phyloP scores from a whole-genome alignment of 2,888 invertebrate species.

The Papilio protenor region DNA sequence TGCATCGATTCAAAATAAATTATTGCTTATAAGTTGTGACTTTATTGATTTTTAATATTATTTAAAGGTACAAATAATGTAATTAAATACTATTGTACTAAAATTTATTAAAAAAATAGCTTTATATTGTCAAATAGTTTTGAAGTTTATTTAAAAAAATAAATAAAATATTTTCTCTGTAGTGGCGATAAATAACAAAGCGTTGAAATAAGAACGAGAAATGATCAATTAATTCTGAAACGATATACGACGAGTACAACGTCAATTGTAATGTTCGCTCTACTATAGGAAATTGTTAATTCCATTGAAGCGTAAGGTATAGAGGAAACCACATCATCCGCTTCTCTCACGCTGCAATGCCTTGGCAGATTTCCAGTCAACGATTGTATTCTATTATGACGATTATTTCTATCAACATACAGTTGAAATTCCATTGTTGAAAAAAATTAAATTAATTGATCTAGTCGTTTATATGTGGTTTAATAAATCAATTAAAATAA shows the following conservation, averaged over 20 bases:
- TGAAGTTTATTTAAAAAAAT: background rate
- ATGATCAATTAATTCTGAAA: constrained; percentile 13
- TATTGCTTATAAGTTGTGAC: background rate
- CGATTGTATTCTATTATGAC: constrained; percentile 75
- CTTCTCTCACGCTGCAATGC: constrained; percentile 54
- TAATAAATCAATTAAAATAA: background rate
- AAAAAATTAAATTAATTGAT: too few relatives aligned
- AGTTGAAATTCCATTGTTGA: constrained; percentile 63
- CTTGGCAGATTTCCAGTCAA: constrained; percentile 77
- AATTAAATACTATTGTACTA: too few relatives aligned
- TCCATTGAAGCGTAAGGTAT: constrained; percentile 72
- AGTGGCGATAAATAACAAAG: background rate
- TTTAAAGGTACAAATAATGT: too few relatives aligned
- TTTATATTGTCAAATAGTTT: background rate
- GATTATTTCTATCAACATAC: constrained; percentile 74
- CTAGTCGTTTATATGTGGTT: background rate
- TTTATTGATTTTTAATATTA: background rate
- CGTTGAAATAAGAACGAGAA: background rate
- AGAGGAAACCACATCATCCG: constrained; percentile 67
- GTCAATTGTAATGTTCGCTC: constrained; percentile 34
- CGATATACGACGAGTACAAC: constrained; percentile 9
- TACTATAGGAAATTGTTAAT: constrained; percentile 72
- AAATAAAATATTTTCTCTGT: background rate
- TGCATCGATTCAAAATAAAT: background rate
- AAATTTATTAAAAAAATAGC: background rate